Evolutionary conservation across 2,113 vertebrate genomes (phyloP).

Genomic region (Tinamus guttatus): DNA sequence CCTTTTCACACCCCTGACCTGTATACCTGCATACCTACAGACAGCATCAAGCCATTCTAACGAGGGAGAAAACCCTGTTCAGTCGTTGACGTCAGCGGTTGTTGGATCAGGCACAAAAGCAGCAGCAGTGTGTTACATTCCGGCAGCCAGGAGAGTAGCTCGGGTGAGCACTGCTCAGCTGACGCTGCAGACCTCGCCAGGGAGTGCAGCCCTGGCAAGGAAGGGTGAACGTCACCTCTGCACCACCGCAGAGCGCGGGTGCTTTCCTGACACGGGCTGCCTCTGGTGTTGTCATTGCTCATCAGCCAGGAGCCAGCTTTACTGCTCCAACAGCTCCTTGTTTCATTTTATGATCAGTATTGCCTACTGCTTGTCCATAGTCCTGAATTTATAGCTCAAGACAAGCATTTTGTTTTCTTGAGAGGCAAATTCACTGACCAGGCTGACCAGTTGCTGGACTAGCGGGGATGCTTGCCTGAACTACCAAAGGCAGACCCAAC

Average conservation of each 20-base stretch:
- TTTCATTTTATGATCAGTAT: background rate
- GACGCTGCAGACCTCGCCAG: background rate
- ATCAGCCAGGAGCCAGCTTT: background rate
- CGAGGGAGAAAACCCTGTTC: background rate
- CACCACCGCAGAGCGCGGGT: background rate
- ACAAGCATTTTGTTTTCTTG: background rate
- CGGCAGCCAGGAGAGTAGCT: background rate
- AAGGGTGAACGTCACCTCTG: background rate
- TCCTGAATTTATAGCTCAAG: background rate
- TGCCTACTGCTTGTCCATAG: background rate
- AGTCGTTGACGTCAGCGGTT: background rate
- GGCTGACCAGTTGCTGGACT: rapidly evolving
- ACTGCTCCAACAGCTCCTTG: background rate
- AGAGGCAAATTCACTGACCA: background rate
- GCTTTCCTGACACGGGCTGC: background rate
- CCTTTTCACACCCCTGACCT: background rate
- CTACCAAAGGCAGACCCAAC: background rate
- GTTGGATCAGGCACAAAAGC: background rate
- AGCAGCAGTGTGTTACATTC: too few species aligned
- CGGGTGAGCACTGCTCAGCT: background rate
- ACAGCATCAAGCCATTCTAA: background rate
- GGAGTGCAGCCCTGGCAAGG: background rate
- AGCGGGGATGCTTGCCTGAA: background rate
- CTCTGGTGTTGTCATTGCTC: background rate
- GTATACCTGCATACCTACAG: background rate